Percentiles rank a stretch among this genome's conserved stretches.
These are phyloP conservation scores for Rhodinocichla rosea DNA, from an alignment of 2,113 vertebrate genomes.

Conservation along the genomic window DNA sequence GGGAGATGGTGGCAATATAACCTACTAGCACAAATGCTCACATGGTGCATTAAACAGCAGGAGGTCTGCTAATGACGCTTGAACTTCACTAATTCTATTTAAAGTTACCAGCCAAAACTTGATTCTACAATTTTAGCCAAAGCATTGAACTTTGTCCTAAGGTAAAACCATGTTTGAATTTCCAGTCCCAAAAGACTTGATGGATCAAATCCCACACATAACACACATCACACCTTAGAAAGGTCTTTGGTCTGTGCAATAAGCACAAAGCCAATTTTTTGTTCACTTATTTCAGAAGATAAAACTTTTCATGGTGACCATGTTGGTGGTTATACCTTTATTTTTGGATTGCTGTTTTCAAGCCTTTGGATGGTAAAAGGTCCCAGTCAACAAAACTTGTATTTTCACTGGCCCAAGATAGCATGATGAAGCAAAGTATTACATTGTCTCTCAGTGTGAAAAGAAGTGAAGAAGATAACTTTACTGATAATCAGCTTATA, in stretches of 20 bases:
- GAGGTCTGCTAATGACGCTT: neutral
- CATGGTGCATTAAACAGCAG: neutral
- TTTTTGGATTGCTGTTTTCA: neutral
- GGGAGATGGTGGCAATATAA: neutral
- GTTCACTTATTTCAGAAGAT: neutral
- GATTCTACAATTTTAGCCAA: neutral
- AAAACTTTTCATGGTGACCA: neutral
- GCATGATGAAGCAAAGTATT: neutral
- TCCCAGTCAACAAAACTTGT: neutral
- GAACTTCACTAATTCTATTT: neutral
- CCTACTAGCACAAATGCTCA: neutral
- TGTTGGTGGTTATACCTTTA: neutral
- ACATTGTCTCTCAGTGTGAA: neutral
- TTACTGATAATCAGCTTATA: neutral
- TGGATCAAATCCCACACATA: neutral
- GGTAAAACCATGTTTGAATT: neutral
- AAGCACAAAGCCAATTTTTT: neutral
- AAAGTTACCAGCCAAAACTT: neutral
- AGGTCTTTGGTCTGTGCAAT: neutral
- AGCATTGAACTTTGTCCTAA: neutral
- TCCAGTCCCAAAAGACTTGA: neutral
- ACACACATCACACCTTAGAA: neutral
- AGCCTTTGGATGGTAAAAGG: neutral
- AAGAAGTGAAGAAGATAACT: neutral
- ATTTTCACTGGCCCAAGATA: neutral